Percentiles rank a stretch among this genome's conserved stretches.
Conservation (phyloP, 2,113 vertebrate genomes). For the Setophaga petechia region DNA sequence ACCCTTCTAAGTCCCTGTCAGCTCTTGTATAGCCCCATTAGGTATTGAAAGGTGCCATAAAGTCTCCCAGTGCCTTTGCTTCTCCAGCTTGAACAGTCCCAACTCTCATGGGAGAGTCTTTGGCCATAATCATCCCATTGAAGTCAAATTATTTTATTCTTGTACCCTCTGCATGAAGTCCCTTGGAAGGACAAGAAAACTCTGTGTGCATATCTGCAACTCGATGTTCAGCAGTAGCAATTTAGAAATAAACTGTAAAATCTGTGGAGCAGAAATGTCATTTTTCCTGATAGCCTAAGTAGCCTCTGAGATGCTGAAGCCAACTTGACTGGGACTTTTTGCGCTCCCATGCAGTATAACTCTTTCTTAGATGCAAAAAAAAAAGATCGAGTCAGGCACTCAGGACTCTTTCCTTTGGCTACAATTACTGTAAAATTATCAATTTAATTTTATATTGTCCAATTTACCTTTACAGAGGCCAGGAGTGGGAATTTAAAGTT, state of each 20-base stretch:
- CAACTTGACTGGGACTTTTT: background rate
- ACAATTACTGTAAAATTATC: background rate
- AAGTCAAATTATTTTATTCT: background rate
- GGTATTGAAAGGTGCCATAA: background rate
- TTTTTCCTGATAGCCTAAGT: background rate
- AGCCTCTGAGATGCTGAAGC: background rate
- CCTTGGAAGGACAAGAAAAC: background rate
- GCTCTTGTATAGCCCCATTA: background rate
- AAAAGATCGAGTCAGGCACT: background rate
- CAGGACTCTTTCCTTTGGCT: background rate
- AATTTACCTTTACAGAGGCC: background rate
- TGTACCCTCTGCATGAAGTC: background rate
- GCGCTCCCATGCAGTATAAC: background rate
- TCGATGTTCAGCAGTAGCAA: rapidly evolving
- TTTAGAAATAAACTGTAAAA: constrained; percentile 1
- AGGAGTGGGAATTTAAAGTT: background rate
- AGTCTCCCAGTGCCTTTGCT: background rate
- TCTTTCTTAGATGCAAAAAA: background rate
- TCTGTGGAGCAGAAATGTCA: background rate
- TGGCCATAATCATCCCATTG: background rate
- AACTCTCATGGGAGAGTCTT: background rate
- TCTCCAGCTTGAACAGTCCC: background rate
- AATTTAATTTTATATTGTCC: background rate
- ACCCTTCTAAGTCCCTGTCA: background rate
- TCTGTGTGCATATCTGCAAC: background rate